phyloP scores from a whole-genome alignment of 2,113 vertebrate genomes.

The Polypterus senegalus region DNA sequence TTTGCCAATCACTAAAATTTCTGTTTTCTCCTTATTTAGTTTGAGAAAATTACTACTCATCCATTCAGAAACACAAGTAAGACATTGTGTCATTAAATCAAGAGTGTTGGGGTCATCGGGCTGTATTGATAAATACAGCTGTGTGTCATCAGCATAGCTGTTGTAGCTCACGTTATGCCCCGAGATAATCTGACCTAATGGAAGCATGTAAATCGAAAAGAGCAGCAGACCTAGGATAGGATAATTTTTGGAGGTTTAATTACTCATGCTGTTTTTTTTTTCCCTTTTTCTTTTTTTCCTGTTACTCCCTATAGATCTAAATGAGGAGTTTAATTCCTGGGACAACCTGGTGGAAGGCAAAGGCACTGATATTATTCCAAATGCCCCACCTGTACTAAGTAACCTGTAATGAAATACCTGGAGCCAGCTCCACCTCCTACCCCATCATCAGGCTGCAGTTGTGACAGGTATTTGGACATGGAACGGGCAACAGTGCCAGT shows the following conservation, averaged over 20 bases:
- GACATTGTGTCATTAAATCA: too few species aligned
- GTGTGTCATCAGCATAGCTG: not conserved
- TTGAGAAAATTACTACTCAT: too few species aligned
- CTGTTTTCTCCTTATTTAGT: too few species aligned
- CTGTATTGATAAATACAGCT: not conserved
- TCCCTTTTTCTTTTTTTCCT: not conserved
- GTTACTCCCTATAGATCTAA: slow-evolving; percentile 31
- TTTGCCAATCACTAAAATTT: too few species aligned
- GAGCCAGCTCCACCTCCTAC: too few species aligned
- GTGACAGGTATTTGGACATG: too few species aligned
- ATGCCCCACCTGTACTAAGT: slow-evolving; percentile 21
- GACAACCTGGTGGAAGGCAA: slow-evolving; percentile 37
- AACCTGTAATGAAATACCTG: slow-evolving; percentile 27
- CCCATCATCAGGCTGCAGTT: too few species aligned
- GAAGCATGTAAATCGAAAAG: not conserved
- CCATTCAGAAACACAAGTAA: too few species aligned
- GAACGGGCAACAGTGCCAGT: too few species aligned
- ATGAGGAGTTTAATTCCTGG: slow-evolving; percentile 37
- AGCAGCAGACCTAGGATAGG: not conserved
- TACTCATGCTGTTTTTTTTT: not conserved
- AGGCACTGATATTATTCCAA: slow-evolving; percentile 29
- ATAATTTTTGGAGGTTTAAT: not conserved
- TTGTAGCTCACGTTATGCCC: not conserved
- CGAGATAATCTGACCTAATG: not conserved
- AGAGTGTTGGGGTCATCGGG: too few species aligned